Evolutionary conservation across 2,888 invertebrate genomes (phyloP).

Genomic region (Microchrysa polita): DNA sequence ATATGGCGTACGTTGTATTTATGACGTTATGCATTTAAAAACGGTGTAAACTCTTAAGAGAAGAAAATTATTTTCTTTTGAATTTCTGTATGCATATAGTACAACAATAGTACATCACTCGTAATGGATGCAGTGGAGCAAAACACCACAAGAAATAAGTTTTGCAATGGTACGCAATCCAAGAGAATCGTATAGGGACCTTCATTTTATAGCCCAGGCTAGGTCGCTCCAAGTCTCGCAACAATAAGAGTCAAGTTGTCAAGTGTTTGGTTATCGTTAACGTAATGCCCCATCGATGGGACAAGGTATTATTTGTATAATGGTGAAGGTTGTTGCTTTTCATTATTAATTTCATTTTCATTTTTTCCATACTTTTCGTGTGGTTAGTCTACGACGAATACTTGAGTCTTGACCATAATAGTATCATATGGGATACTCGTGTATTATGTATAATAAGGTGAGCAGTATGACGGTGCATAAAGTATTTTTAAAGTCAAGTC

Average conservation of each 20-base stretch:
- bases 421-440: not conserved
- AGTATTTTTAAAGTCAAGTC: not conserved
- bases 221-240: conserved; percentile 23
- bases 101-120: not conserved
- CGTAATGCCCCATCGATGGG: conserved; percentile 35
- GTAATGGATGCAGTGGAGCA: conserved; percentile 34
- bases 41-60: not conserved
- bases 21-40: not conserved
- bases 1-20: not conserved
- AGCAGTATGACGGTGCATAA: too few species aligned
- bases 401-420: not conserved
- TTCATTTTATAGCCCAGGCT: conserved; percentile 11
- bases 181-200: conserved; percentile 14
- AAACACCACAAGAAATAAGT: not conserved
- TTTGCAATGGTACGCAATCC: not conserved
- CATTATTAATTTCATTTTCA: conserved; percentile 16
- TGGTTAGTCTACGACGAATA: not conserved
- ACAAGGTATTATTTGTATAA: conserved; percentile 24
- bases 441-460: not conserved
- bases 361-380: not conserved
- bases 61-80: not conserved
- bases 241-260: not conserved
- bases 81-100: too few species aligned
- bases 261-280: conserved; percentile 17
- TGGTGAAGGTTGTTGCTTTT: conserved; percentile 31